A percentile compares a stretch with the other conserved stretches of the same genome.
These are phyloP conservation scores for Furcifer pardalis DNA, from an alignment of 2,797 vertebrate genomes.

Conservation along the genomic window DNA sequence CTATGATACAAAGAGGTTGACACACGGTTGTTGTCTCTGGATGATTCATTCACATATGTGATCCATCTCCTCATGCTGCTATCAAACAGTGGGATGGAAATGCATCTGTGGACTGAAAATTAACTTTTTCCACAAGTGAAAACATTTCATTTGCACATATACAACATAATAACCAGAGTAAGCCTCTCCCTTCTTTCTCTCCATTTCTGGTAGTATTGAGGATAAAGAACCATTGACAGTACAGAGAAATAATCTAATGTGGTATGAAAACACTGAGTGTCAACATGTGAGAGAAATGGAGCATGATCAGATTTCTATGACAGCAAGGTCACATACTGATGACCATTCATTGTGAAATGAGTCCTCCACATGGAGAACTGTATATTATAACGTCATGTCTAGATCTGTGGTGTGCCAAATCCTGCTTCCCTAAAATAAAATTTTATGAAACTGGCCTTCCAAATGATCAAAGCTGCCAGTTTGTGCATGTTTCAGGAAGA, in stretches of 20 bases:
- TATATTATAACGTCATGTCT: neutral
- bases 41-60: conserved; percentile 3
- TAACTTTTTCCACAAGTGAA: neutral
- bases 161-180: neutral
- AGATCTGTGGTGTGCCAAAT: neutral
- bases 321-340: conserved; percentile 13
- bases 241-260: conserved; percentile 2
- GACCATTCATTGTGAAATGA: conserved; percentile 13
- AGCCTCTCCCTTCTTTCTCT: neutral
- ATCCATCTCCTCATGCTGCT: neutral
- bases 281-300: conserved; percentile 11
- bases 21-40: neutral
- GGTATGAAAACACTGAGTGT: neutral
- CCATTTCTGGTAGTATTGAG: neutral
- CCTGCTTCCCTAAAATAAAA: neutral
- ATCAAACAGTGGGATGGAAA: neutral
- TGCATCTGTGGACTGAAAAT: neutral
- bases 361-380: neutral
- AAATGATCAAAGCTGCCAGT: conserved; percentile 3
- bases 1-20: neutral
- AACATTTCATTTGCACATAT: neutral
- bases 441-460: neutral
- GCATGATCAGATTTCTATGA: conserved; percentile 4
- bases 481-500: neutral
- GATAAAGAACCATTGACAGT: neutral